Evolutionary conservation across 2,797 vertebrate genomes (phyloP), one percentile per base, ranked within the genome.

Genomic region (Orientallactaga sibirica): DNA sequence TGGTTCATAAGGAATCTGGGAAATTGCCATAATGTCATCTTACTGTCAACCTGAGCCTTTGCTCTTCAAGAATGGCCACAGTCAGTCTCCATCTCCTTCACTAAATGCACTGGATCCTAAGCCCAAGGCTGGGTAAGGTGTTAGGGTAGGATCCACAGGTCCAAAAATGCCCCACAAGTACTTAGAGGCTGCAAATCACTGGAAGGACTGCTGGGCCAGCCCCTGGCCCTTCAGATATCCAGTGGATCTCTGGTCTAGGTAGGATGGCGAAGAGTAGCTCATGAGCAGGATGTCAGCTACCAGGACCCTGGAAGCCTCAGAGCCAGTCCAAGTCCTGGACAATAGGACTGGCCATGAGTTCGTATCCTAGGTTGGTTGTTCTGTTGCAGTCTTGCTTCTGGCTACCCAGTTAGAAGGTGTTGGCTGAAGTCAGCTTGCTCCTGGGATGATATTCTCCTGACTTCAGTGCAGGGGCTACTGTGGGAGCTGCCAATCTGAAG

Each of bases 401-500:
- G 55, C 10, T 1, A 8, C 37, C 58, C 68, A 8, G 5, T 70
- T 43, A 4, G 55, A 74, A 88, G 58, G 19, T 0, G 0, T 78
- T 62, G 74, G 52, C 78, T 58, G 62, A 71, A 75, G 76, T 89
- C 76, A 83, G 85, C 86, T 37, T n/a, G 87, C 85, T 77, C 82
- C 73, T 52, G 81, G 75, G 62, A 61, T 70, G 0, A 5, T 29
- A 16, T 61, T 73, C 85, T 88, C 70, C 8, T 24, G n/a, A 48
- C 62, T 62, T 75, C n/a, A 37, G 79, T 14, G 61, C 62, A 33
- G 0, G 5, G 86, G 71, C 87, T 80, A 29, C 82, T 3, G 55
- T 52, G 84, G 92, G 86, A 96, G 90, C 87, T 76, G 88, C 73
- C 86, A 43, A 84, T 33, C 1, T 0, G 0, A 37, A 62, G 58